Conservation (phyloP, 2,888 invertebrate genomes). For the Gastracanthus pulcherrimus region DNA sequence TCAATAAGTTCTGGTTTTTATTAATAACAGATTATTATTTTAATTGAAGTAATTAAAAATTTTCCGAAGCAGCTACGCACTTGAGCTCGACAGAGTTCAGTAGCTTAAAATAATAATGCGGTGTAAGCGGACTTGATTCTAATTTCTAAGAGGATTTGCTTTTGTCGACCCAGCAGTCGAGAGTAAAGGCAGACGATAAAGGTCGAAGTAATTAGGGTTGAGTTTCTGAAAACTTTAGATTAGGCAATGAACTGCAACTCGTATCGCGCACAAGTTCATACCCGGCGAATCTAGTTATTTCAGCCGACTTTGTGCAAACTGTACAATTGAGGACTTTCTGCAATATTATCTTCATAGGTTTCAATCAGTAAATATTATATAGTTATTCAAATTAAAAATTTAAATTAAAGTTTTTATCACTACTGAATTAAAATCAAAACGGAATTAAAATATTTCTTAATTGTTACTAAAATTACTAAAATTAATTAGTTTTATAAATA, state of each 20-base stretch:
- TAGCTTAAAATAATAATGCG: constrained; percentile 14
- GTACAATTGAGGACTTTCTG: neutral
- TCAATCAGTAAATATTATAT: no score
- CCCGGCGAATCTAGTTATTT: neutral
- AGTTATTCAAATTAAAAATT: no score
- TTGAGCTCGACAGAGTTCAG: no score
- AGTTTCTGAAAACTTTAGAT: constrained; percentile 28
- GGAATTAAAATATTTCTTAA: no score
- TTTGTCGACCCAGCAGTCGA: constrained; percentile 12
- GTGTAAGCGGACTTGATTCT: constrained; percentile 10
- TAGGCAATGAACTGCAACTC: constrained; percentile 21
- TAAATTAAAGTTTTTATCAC: no score
- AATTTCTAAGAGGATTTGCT: constrained; percentile 35
- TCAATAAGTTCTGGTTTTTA: no score
- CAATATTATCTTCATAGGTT: neutral
- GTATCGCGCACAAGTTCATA: neutral
- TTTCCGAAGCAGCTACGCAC: no score
- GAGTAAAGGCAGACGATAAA: neutral
- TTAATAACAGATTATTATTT: no score
- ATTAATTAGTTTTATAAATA: no score
- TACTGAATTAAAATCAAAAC: no score
- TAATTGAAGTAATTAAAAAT: no score
- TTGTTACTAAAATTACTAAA: no score
- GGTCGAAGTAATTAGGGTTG: constrained; percentile 19
- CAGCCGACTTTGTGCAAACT: neutral